Base-by-base conservation (phyloP, 2,888 invertebrate species). In the Drosophila maculinotata region DNA sequence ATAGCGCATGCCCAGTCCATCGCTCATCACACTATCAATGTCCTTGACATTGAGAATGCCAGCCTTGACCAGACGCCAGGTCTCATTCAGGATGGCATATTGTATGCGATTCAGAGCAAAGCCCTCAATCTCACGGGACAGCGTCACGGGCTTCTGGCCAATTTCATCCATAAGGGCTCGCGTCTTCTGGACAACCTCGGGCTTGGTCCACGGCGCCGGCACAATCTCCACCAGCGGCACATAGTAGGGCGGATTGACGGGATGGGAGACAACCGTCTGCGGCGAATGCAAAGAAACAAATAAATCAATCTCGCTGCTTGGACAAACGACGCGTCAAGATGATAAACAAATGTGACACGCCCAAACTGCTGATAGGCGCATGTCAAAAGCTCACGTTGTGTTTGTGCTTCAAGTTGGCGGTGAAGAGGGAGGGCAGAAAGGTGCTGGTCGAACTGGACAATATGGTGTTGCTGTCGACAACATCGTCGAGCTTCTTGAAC, bases 221-320 rank as follows among this genome's bases (percentile, higher is more conserved):
- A 98, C 97, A 10, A 99, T 93, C 92, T 99, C 99, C 0, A 98
- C 97, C 39, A 99, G 92, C 0, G 98, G 98, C 20, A 98, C 97
- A 90, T 97, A 98, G 91, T 98, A 98, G 0, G 99, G 99, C 4
- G 99, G 99, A 91, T 99, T 99, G 1, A 98, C 97, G 91, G 98
- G 99, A 92, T 99, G 98, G 0, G 97, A 96, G 10, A 98, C 97
- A 20, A 91, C 57, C 12, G 90, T 69, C 91, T 91, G 33, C 1
- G 33, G 28, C 1, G 35, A 28, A 3, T 17, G 9, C 7, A 28
- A 38, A 4, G 17, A 5, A 14, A 12, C 4, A 39, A 12, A 60
- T 39, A 62, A 62, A 62, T 38, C 25, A 62, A 45, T 33, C 3
- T 12, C 9, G 15, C 10, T 35, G 36, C 7, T 36, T 8, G 9